Percentiles rank a stretch among this genome's conserved stretches.
Conservation (phyloP, 1,140 invertebrate species). For the Orussus abietinus region DNA sequence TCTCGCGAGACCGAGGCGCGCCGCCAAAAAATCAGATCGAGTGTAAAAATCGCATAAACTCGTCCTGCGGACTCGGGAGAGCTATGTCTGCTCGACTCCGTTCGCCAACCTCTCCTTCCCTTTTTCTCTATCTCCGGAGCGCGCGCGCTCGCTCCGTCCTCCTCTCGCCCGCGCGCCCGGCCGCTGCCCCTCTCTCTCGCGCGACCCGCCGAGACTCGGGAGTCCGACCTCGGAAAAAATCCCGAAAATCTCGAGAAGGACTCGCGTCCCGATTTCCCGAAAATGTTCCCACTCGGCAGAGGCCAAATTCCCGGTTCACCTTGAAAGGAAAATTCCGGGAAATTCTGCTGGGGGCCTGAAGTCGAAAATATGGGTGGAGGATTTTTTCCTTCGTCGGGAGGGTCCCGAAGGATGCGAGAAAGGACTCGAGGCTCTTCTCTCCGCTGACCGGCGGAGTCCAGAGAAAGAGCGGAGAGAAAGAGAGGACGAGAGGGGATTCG, state of each 20-base stretch:
- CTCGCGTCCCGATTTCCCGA: too few species aligned
- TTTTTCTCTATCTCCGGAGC: too few species aligned
- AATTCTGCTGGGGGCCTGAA: too few species aligned
- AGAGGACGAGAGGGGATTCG: conserved; percentile 10
- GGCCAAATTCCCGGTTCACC: too few species aligned
- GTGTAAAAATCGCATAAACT: conserved; percentile 57
- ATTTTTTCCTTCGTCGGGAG: too few species aligned
- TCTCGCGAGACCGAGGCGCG: conserved; percentile 50
- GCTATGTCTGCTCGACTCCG: conserved; percentile 42
- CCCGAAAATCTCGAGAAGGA: too few species aligned
- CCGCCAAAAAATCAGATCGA: conserved; percentile 57
- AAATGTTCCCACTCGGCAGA: too few species aligned
- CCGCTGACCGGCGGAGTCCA: too few species aligned
- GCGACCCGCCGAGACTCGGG: background rate
- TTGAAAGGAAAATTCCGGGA: too few species aligned
- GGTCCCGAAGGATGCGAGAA: background rate
- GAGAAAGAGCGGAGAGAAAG: conserved; percentile 14
- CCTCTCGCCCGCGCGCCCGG: conserved; percentile 8
- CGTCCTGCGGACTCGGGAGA: conserved; percentile 48
- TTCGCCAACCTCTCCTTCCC: conserved; percentile 20
- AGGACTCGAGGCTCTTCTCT: too few species aligned
- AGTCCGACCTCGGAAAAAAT: too few species aligned
- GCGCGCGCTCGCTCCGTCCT: conserved; percentile 13
- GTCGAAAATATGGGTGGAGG: too few species aligned
- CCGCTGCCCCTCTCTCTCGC: conserved; percentile 1